Conservation (phyloP, 2,797 vertebrate species). For the Erpetoichthys calabaricus region DNA sequence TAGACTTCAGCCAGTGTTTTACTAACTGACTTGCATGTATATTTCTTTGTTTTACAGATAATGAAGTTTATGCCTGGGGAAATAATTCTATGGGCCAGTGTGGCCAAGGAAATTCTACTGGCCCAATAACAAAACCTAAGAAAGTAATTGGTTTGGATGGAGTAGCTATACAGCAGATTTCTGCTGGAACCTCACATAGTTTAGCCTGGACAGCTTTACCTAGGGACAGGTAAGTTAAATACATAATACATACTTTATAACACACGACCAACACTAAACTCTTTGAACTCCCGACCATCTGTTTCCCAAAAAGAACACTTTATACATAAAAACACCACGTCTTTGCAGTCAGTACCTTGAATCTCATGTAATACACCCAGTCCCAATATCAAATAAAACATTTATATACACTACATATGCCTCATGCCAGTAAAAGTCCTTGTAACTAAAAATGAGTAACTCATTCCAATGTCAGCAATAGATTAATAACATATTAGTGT, state of each 20-base stretch:
- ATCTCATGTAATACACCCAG: no score
- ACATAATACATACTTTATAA: not conserved
- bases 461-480: no score
- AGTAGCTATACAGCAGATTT: constrained; percentile 65
- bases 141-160: constrained; percentile 68
- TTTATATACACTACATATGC: no score
- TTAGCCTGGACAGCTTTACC: constrained; percentile 68
- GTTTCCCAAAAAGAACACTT: no score
- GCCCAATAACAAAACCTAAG: constrained; percentile 69
- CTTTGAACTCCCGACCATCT: not conserved
- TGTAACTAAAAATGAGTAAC: no score
- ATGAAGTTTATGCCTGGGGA: constrained; percentile 71
- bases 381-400: no score
- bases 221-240: constrained; percentile 51
- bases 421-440: no score
- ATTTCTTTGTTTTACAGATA: constrained; percentile 39
- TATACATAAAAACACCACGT: no score
- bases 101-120: constrained; percentile 66
- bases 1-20: not conserved
- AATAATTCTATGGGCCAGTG: constrained; percentile 74
- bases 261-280: not conserved
- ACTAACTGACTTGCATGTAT: not conserved
- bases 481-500: no score
- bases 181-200: constrained; percentile 63
- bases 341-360: no score